phyloP scores from a whole-genome alignment of 2,113 vertebrate species.

The Engystomops pustulosus region DNA sequence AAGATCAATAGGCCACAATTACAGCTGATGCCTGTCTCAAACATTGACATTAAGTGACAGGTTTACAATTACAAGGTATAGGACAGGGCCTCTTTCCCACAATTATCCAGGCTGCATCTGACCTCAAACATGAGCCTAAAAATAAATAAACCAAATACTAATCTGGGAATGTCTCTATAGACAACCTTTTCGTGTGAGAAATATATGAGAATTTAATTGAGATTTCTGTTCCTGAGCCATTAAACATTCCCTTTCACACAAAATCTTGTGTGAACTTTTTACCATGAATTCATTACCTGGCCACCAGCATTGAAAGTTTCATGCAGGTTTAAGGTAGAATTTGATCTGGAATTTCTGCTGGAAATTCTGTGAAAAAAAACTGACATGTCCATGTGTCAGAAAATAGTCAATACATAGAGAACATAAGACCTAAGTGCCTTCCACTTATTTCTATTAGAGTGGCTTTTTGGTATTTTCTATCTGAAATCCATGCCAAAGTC shows the following conservation, averaged over 20 bases:
- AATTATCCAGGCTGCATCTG: not conserved
- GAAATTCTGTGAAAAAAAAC: no score
- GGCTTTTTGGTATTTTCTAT: no score
- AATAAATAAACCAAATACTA: constrained; percentile 13
- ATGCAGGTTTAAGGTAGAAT: no score
- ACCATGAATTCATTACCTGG: no score
- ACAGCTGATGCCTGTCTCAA: not conserved
- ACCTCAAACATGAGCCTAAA: not conserved
- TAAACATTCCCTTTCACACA: not conserved
- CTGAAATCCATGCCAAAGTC: no score
- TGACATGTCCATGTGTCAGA: no score
- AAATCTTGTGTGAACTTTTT: no score
- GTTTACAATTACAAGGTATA: constrained; percentile 14
- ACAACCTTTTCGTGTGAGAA: not conserved
- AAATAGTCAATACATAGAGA: no score
- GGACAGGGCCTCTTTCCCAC: not conserved
- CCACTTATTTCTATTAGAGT: no score
- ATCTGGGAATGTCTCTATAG: constrained; percentile 22
- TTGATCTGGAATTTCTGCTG: no score
- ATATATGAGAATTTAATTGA: not conserved
- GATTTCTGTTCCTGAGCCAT: not conserved
- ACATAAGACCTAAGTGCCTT: no score
- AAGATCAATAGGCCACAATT: not conserved
- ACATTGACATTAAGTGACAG: constrained; percentile 9
- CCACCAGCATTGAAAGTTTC: not conserved